phyloP scores from a whole-genome alignment of 2,113 vertebrate genomes.

The Grammomys surdaster region DNA sequence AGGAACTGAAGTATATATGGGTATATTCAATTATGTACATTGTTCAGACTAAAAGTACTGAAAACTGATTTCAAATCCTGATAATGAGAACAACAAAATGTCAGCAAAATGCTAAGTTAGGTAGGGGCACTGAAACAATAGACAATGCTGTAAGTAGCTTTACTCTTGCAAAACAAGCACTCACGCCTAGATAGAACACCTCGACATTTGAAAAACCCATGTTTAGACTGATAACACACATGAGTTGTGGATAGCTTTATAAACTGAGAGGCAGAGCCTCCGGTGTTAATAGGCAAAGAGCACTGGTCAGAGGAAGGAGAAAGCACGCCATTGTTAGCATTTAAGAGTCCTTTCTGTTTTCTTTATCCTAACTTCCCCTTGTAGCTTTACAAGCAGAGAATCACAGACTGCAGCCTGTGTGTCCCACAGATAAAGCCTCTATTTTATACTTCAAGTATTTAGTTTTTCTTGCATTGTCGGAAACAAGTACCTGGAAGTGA shows the following conservation, averaged over 20 bases:
- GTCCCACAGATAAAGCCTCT: constrained; percentile 27
- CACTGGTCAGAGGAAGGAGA: neutral
- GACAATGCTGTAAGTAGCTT: constrained; percentile 17
- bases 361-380: constrained; percentile 18
- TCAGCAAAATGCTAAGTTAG: constrained; percentile 57
- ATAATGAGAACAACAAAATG: constrained; percentile 58
- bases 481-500: constrained; percentile 61
- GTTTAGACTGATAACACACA: neutral
- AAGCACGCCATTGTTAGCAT: neutral
- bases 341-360: constrained; percentile 42
- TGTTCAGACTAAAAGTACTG: neutral
- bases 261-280: neutral
- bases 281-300: neutral
- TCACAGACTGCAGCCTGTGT: neutral
- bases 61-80: constrained; percentile 54
- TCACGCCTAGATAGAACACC: neutral
- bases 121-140: constrained; percentile 5
- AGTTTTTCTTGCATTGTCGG: constrained; percentile 52
- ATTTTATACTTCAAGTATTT: constrained; percentile 57
- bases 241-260: neutral
- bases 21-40: neutral
- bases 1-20: neutral
- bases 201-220: constrained; percentile 27
- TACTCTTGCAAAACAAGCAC: neutral
- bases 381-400: constrained; percentile 34